phyloP scores from a whole-genome alignment of 2,113 vertebrate species.

The Leptosomus discolor region DNA sequence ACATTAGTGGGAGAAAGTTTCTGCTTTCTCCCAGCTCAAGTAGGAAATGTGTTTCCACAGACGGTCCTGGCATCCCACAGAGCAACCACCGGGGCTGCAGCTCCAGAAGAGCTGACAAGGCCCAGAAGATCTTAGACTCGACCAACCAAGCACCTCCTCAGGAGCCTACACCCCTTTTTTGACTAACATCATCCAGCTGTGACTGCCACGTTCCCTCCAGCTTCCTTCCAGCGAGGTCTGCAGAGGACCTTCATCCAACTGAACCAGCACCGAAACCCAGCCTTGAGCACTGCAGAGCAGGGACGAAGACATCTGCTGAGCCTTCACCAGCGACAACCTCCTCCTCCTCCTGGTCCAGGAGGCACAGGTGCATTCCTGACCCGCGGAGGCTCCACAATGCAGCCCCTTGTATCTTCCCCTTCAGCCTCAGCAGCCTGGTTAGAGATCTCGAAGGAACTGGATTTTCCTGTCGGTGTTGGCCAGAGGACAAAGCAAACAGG shows the following conservation, averaged over 20 bases:
- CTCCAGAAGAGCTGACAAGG: background rate
- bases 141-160: background rate
- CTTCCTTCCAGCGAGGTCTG: background rate
- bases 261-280: background rate
- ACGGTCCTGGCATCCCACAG: background rate
- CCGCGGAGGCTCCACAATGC: background rate
- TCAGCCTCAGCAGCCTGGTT: background rate
- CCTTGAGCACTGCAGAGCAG: background rate
- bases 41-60: background rate
- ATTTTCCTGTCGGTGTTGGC: constrained; percentile 43
- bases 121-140: background rate
- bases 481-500: constrained; percentile 52
- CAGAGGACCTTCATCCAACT: background rate
- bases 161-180: background rate
- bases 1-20: background rate
- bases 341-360: background rate
- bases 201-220: background rate
- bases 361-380: rapidly evolving
- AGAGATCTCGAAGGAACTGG: constrained; percentile 7
- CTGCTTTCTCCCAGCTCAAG: background rate
- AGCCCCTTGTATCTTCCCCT: background rate
- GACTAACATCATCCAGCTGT: background rate
- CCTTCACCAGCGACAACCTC: background rate
- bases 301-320: background rate
- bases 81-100: background rate